Evolutionary conservation across 1,140 invertebrate species (phyloP).

Genomic region (Sarcophaga bullata): DNA sequence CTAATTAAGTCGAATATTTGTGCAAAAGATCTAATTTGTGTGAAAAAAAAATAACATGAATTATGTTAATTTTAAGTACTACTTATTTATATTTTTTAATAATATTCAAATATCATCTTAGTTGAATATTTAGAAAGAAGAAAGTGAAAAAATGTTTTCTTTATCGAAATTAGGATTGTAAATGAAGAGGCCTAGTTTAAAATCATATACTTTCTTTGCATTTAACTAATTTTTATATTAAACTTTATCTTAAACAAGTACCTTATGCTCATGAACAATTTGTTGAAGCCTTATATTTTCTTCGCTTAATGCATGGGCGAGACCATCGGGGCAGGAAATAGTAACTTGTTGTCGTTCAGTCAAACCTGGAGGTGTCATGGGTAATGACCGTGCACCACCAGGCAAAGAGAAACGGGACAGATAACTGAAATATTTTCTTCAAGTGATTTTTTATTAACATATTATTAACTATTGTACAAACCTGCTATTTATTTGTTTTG

Average conservation of each 20-base stretch:
- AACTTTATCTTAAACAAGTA: slow-evolving; percentile 55
- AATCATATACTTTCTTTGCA: not conserved
- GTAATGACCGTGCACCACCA: slow-evolving; percentile 58
- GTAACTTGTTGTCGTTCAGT: slow-evolving; percentile 54
- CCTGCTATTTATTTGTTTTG: slow-evolving; percentile 44
- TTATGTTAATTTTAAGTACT: too few relatives aligned
- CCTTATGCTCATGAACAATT: slow-evolving; percentile 82
- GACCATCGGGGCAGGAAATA: slow-evolving; percentile 76
- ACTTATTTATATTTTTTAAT: not conserved
- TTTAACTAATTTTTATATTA: not conserved
- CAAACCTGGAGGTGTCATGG: slow-evolving; percentile 55
- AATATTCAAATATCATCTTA: not conserved
- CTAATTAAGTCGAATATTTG: too few relatives aligned
- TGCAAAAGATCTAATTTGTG: too few relatives aligned
- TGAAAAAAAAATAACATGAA: too few relatives aligned
- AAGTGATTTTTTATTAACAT: not conserved
- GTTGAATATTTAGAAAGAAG: not conserved
- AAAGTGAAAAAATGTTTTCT: not conserved
- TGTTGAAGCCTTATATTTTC: slow-evolving; percentile 82
- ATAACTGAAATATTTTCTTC: not conserved
- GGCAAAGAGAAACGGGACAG: slow-evolving; percentile 45
- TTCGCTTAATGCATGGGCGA: slow-evolving; percentile 80
- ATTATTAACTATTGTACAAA: not conserved
- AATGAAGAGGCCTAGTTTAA: not conserved
- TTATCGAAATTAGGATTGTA: not conserved